Evolutionary conservation across 2,888 invertebrate genomes (phyloP), one percentile per base, ranked within the genome.

Genomic region (Pteria penguin): DNA sequence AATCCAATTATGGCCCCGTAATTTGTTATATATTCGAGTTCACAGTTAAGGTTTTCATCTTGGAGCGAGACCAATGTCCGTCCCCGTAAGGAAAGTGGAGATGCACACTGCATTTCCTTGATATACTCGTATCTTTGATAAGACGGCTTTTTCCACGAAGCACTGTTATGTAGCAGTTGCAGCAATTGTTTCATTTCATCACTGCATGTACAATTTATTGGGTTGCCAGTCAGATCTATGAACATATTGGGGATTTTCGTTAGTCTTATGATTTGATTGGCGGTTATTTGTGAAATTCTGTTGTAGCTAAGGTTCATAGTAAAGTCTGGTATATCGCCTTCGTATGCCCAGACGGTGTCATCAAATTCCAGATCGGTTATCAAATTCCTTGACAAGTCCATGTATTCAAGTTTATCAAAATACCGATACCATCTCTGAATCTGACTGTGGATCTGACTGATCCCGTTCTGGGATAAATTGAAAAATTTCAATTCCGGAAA

Each of bases 301-400:
- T 86, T 86, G 60, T 82, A 71, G 3, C 78, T 75, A 8, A 86
- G 78, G 57, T 86, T 78, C 57, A 85, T 78, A 2, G 79, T 80
- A n/a, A 77, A 45, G 0, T 78, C 80, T 8, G 78, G 61, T n/a
- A 52, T 61, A 11, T 75, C 73, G 29, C 66, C 58, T 8, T 55
- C 29, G 22, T 72, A 76, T 1, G 71, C 74, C 14, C 78, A 33
- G 4, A 82, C 81, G 8, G 82, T 45, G 32, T 72, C 67, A 36
- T 83, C 83, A 18, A 84, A 68, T 8, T 80, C 75, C 11, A 87
- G 58, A 45, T 76, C 72, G 0, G 83, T 77, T 22, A 88, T 84
- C 5, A 76, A 58, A 67, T 89, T 88, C 52, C 83, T 69, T 1
- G 85, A 85, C 0, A 88, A 73, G 45, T 89, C 87, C 36, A 86